A percentile compares a stretch with the other conserved stretches of the same genome.
phyloP scores from a whole-genome alignment of 2,797 vertebrate species.

The Kryptopterus vitreolus region DNA sequence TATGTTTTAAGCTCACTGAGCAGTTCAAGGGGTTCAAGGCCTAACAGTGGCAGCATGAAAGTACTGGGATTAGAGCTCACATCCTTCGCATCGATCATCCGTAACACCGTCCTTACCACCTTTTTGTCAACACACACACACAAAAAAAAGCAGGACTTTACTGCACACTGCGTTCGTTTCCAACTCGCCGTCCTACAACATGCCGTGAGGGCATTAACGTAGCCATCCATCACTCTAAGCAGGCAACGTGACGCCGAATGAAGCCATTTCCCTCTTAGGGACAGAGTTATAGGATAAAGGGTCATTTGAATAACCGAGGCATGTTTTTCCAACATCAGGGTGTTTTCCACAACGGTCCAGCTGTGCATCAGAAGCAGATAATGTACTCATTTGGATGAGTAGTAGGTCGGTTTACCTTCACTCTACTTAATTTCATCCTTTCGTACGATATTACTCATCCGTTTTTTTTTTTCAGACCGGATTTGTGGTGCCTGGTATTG shows the following conservation, averaged over 20 bases:
- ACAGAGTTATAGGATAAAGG: background rate
- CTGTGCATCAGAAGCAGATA: background rate
- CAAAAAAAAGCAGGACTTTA: background rate
- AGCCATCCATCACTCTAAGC: background rate
- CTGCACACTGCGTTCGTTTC: background rate
- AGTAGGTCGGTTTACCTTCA: background rate
- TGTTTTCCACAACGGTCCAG: slow-evolving; percentile 5
- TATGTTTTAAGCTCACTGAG: too few species aligned
- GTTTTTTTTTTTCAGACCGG: background rate
- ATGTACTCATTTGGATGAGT: background rate
- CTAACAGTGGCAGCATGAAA: too few species aligned
- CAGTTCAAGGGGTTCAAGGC: too few species aligned
- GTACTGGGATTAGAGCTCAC: too few species aligned
- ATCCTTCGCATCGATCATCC: too few species aligned
- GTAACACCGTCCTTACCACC: too few species aligned
- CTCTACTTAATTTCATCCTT: background rate
- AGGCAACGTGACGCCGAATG: slow-evolving; percentile 6
- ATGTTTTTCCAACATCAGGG: slow-evolving; percentile 48
- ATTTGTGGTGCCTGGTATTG: background rate
- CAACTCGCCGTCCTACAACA: background rate
- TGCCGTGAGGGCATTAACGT: background rate
- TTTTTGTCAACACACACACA: background rate
- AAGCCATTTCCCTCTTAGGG: background rate
- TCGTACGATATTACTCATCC: background rate
- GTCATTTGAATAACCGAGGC: slow-evolving; percentile 15